Evolutionary conservation across 2,113 vertebrate species (phyloP).

Genomic region (Syngnathus typhle): DNA sequence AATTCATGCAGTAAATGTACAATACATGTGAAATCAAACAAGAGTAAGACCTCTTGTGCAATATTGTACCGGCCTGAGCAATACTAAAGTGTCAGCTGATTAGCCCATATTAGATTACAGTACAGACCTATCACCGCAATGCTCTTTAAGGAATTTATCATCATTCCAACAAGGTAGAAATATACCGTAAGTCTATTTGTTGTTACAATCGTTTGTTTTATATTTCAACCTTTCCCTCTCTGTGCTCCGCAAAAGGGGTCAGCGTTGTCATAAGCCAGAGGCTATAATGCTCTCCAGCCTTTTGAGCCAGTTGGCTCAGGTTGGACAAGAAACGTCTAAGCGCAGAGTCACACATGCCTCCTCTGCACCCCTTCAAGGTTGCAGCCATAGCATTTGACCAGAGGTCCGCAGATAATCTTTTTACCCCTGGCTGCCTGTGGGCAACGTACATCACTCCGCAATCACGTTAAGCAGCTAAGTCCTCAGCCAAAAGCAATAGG

Average conservation of each 20-base stretch:
- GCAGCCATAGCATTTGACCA: conserved; percentile 46
- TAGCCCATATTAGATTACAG: not conserved
- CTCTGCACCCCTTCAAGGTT: conserved; percentile 34
- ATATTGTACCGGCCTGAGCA: not conserved
- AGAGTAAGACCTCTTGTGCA: not conserved
- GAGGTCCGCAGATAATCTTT: conserved; percentile 56
- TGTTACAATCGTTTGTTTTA: conserved; percentile 42
- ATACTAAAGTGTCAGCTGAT: too few relatives aligned
- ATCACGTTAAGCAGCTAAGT: conserved; percentile 57
- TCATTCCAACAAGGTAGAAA: conserved; percentile 11
- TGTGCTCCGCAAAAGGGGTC: conserved; percentile 34
- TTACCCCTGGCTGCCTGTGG: conserved; percentile 48
- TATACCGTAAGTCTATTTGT: conserved; percentile 21
- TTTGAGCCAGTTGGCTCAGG: conserved; percentile 42
- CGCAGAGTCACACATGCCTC: conserved; percentile 28
- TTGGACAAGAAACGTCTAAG: conserved; percentile 25
- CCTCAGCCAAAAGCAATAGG: conserved; percentile 34
- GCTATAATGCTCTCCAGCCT: conserved; percentile 69
- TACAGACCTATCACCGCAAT: not conserved
- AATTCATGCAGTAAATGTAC: not conserved
- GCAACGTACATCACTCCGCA: conserved; percentile 56
- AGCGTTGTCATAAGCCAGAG: conserved; percentile 34
- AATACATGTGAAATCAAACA: not conserved
- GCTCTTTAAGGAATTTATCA: conserved; percentile 35
- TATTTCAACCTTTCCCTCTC: conserved; percentile 34